These are phyloP conservation scores for Chloebia gouldiae DNA, from an alignment of 2,113 vertebrate species.

Conservation along the genomic window DNA sequence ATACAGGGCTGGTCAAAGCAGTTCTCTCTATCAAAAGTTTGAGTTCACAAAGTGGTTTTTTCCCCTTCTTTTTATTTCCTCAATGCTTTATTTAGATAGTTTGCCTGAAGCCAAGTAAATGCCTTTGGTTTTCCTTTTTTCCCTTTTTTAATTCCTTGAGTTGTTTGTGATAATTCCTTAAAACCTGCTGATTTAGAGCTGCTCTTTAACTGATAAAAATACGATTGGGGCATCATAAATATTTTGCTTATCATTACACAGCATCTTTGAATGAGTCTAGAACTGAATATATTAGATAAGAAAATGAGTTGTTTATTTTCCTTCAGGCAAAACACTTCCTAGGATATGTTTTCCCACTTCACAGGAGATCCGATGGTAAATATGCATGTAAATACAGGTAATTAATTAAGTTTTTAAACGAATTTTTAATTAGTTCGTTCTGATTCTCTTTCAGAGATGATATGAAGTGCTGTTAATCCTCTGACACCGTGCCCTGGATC, in stretches of 20 bases:
- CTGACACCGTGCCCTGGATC: background rate
- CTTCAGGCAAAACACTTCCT: background rate
- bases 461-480: background rate
- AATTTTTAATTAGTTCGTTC: background rate
- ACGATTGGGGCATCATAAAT: background rate
- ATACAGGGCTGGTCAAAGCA: background rate
- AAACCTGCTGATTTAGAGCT: background rate
- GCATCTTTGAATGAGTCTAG: background rate
- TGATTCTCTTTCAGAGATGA: background rate
- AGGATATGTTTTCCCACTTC: background rate
- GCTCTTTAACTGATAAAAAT: background rate
- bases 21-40: background rate
- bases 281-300: background rate
- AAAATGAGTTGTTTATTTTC: background rate
- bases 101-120: background rate
- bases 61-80: background rate
- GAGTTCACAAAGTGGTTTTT: background rate
- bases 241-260: fast-evolving
- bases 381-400: background rate
- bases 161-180: background rate
- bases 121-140: background rate
- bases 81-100: background rate
- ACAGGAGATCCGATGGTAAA: background rate
- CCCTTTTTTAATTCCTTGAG: fast-evolving
- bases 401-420: background rate